Evolutionary conservation across 2,113 vertebrate genomes (phyloP).

Genomic region (Calidris pugnax): DNA sequence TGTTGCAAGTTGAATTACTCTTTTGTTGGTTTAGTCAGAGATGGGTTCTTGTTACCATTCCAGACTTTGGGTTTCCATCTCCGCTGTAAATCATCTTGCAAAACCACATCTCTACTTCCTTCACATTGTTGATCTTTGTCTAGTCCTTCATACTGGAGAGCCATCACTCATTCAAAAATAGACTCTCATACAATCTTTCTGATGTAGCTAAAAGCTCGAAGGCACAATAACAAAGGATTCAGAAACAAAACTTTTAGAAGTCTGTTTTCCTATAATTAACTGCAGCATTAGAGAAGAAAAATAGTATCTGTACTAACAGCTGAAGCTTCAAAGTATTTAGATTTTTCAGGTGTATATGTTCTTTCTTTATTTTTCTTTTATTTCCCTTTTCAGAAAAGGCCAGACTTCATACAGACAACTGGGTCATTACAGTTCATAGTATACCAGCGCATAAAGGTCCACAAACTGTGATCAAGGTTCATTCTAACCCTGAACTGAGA

Average conservation of each 20-base stretch:
- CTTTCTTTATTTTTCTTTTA: not conserved
- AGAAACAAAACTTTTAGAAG: not conserved
- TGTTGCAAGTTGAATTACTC: not conserved
- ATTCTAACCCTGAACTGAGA: not conserved
- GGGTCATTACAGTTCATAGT: not conserved
- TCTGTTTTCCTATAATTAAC: not conserved
- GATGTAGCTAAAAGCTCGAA: not conserved
- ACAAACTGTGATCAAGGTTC: not conserved
- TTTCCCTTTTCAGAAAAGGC: not conserved
- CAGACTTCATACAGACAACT: not conserved
- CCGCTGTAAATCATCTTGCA: not conserved
- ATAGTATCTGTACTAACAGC: not conserved
- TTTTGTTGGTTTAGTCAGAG: not conserved
- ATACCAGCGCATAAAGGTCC: not conserved
- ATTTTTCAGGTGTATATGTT: not conserved
- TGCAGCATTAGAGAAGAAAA: not conserved
- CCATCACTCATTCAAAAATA: not conserved
- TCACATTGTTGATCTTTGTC: not conserved
- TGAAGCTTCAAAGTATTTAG: not conserved
- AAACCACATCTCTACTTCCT: not conserved
- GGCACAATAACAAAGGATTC: not conserved
- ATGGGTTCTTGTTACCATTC: not conserved
- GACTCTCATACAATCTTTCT: not conserved
- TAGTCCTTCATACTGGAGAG: not conserved
- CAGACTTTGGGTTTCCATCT: not conserved